Conservation (phyloP, 1,140 invertebrate species). For the Bombus sibiricus region DNA sequence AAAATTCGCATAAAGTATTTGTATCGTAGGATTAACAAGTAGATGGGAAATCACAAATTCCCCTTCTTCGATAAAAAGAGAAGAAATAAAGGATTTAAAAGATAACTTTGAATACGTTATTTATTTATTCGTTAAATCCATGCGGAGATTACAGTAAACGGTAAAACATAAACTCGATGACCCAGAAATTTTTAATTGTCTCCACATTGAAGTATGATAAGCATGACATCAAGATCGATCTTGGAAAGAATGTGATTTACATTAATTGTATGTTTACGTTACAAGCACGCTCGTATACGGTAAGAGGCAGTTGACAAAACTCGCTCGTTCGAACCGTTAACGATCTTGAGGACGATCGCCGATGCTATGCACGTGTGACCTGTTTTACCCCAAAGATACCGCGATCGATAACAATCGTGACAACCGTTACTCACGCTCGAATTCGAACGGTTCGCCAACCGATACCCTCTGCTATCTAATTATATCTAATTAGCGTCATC, state of each 20-base stretch:
- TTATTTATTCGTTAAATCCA: background rate
- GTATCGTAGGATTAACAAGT: background rate
- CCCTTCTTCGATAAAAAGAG: background rate
- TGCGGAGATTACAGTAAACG: background rate
- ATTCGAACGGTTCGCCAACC: slow-evolving; percentile 31
- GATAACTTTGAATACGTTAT: background rate
- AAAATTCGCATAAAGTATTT: too few relatives aligned
- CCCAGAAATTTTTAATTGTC: background rate
- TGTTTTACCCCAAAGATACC: slow-evolving; percentile 31
- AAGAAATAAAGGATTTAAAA: background rate
- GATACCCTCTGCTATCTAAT: slow-evolving; percentile 47
- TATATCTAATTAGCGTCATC: slow-evolving; percentile 54
- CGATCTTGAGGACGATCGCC: slow-evolving; percentile 40
- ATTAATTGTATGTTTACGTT: slow-evolving; percentile 33
- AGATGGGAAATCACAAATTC: background rate
- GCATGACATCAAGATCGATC: background rate
- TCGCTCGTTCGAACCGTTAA: slow-evolving; percentile 22
- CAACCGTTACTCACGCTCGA: slow-evolving; percentile 50
- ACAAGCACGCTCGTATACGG: background rate
- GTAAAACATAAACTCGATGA: background rate
- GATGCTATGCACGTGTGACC: slow-evolving; percentile 33
- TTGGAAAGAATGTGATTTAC: background rate
- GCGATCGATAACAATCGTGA: slow-evolving; percentile 54
- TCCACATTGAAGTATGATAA: background rate
- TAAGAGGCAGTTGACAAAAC: slow-evolving; percentile 34